Evolutionary conservation across 2,797 vertebrate species (phyloP), one percentile per base, ranked within the genome.

Genomic region (Todus mexicanus): DNA sequence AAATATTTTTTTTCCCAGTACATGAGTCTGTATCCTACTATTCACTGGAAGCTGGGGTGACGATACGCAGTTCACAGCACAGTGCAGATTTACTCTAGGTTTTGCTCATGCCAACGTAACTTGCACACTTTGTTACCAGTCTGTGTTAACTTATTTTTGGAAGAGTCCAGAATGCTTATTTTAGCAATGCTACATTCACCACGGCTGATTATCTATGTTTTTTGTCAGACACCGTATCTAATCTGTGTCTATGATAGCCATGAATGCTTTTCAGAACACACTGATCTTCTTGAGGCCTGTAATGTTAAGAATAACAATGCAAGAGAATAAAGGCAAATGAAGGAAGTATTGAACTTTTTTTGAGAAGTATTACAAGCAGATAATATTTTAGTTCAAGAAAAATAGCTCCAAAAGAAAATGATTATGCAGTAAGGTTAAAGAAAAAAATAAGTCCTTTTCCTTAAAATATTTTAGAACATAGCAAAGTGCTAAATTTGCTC

Each of bases 21-120:
- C 5, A 0, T 3, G 17, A 7, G 15, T 37, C 29, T n/a, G 5
- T 45, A 27, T 37, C 33, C 26, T 38, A 2, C 16, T 35, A 0
- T 33, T 69, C 15, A 3, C 16, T 17, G 43, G n/a, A 77, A 69
- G 47, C 35, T 50, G 33, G 22, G 4, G 1, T 12, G 4, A 18
- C 17, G 54, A n/a, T 54, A 54, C 53, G 6, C 31, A 33, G 56
- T 33, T 82, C 15, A 38, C 11, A 27, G 23, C 2, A 11, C 54
- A 29, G 23, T 21, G 12, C 60, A 23, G 31, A 16, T 74, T 60
- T 61, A 43, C 9, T 65, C 17, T 7, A 20, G 5, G 12, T 38
- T 68, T 71, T 80, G 45, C 29, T 80, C 3, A 1, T 22, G 19
- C 12, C 23, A 10, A 0, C 19, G 1, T 11, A 45, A 50, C 17